These are phyloP conservation scores for Ammodytes marinus DNA, from an alignment of 2,113 vertebrate genomes.

Conservation along the genomic window DNA sequence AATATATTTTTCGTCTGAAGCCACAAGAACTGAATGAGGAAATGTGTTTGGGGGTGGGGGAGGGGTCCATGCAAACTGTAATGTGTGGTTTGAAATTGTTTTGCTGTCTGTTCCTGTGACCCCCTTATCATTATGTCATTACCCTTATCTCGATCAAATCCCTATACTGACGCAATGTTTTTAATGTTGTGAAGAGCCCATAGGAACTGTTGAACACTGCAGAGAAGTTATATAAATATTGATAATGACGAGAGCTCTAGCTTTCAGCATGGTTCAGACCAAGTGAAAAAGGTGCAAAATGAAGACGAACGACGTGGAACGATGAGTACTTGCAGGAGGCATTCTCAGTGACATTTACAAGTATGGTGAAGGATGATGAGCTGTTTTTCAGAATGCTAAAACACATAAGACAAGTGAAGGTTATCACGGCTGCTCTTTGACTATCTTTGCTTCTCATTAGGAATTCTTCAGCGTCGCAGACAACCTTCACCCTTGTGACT, in stretches of 20 bases:
- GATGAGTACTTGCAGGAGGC: not conserved
- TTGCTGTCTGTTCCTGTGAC: not conserved
- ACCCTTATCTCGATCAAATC: not conserved
- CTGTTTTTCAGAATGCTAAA: constrained; percentile 33
- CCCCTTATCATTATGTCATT: not conserved
- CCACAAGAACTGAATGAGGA: not conserved
- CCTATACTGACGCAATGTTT: not conserved
- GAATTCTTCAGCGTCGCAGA: constrained; percentile 20
- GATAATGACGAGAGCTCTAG: not conserved
- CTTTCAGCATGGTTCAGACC: not conserved
- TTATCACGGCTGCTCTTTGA: constrained; percentile 27
- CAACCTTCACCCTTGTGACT: constrained; percentile 25
- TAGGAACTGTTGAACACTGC: not conserved
- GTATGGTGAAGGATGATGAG: constrained; percentile 21
- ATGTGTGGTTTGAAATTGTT: not conserved
- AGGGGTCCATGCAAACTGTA: not conserved
- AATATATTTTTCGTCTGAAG: constrained; percentile 28
- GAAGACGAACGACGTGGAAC: not conserved
- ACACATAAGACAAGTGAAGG: constrained; percentile 26
- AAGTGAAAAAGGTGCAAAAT: not conserved
- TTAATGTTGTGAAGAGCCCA: not conserved
- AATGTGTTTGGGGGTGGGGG: not conserved
- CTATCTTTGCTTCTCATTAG: constrained; percentile 37
- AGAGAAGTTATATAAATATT: not conserved
- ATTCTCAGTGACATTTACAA: constrained; percentile 8